A percentile compares a stretch with the other conserved stretches of the same genome.
Conservation (phyloP, 2,888 invertebrate genomes). For the Ernsta delagoae region DNA sequence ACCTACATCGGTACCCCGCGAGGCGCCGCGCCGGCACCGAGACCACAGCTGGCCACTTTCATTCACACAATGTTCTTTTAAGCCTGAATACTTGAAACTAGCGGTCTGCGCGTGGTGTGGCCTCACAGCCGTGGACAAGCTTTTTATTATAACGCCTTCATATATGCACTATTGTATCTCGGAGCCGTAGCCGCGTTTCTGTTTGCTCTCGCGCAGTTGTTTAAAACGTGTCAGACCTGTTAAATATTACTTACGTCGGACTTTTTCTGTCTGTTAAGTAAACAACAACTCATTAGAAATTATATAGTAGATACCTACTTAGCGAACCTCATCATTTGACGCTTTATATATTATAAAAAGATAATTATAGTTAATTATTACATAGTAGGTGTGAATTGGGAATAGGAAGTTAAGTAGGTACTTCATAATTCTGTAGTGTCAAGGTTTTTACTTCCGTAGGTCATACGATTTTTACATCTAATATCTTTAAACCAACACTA, state of each 20-base stretch:
- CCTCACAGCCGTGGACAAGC: slow-evolving; percentile 28
- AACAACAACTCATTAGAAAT: background rate
- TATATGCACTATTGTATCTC: slow-evolving; percentile 2
- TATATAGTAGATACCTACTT: background rate
- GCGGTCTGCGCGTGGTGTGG: slow-evolving; percentile 27
- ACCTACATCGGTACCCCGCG: slow-evolving; percentile 26
- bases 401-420: no score
- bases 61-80: slow-evolving; percentile 35
- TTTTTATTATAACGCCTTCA: slow-evolving; percentile 27
- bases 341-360: background rate
- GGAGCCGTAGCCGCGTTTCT: slow-evolving; percentile 19
- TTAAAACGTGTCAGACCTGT: slow-evolving; percentile 29
- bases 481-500: no score
- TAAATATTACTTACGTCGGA: slow-evolving; percentile 11
- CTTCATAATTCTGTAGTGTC: no score
- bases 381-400: background rate
- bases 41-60: slow-evolving; percentile 40
- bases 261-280: slow-evolving; percentile 3
- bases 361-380: no score
- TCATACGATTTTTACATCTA: background rate
- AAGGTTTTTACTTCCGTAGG: no score
- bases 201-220: slow-evolving; percentile 31
- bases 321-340: background rate
- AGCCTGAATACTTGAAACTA: slow-evolving; percentile 33
- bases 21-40: background rate